phyloP scores from a whole-genome alignment of 1,140 invertebrate genomes.

The Ditylenchus dipsaci region DNA sequence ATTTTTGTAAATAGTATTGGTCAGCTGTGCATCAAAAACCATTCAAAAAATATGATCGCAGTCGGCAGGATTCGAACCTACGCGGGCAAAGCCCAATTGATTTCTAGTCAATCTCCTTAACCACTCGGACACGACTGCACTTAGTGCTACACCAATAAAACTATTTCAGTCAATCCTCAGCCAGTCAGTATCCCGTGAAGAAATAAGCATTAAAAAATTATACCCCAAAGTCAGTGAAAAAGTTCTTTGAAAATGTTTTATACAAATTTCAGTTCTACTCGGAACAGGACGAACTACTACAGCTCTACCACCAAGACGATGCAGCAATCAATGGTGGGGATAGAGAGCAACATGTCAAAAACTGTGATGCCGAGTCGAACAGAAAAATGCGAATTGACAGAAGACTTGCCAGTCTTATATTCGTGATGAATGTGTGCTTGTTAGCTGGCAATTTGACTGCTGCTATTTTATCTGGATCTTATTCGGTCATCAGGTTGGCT shows the following conservation, averaged over 20 bases:
- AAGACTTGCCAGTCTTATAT: conserved; percentile 26
- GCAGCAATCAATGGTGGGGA: conserved; percentile 13
- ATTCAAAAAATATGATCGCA: no score
- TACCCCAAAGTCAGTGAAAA: no score
- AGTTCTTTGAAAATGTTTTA: no score
- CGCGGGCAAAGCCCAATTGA: conserved; percentile 43
- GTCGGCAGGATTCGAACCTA: conserved; percentile 52
- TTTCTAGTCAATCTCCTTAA: conserved; percentile 39
- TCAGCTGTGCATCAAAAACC: no score
- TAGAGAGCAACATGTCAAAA: not conserved
- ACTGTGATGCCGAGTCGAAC: conserved; percentile 6
- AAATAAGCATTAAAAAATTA: no score
- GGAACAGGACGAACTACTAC: conserved; percentile 24
- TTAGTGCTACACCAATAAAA: no score
- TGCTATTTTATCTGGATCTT: conserved; percentile 41
- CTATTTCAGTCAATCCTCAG: no score
- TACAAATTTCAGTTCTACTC: conserved; percentile 33
- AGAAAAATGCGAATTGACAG: conserved; percentile 17
- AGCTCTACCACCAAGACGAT: conserved; percentile 30
- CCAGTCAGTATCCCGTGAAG: no score
- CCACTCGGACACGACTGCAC: conserved; percentile 32
- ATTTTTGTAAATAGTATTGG: no score
- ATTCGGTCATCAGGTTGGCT: conserved; percentile 44
- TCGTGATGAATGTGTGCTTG: conserved; percentile 37
- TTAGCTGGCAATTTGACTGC: conserved; percentile 37